Evolutionary conservation across 2,888 invertebrate species (phyloP).

Genomic region (Orthonychiurus folsomi): DNA sequence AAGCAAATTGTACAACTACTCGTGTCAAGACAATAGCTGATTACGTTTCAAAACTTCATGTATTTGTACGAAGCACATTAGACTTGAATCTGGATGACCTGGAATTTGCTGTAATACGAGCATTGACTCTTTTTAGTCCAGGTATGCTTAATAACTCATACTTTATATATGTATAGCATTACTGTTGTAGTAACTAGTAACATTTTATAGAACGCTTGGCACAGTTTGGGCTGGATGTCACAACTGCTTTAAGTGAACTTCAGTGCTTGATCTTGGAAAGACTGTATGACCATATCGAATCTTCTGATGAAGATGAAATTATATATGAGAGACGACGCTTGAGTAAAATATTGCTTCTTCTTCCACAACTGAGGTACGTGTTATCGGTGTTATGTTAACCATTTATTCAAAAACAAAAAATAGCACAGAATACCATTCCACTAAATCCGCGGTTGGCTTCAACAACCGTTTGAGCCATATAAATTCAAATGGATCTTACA

Average conservation of each 20-base stretch:
- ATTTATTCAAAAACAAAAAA: no score
- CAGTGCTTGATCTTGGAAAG: conserved; percentile 27
- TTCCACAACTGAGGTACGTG: conserved; percentile 32
- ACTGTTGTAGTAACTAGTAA: not conserved
- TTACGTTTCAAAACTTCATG: conserved; percentile 30
- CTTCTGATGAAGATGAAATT: not conserved
- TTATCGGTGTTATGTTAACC: no score
- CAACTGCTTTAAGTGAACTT: conserved; percentile 22
- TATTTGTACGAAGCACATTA: conserved; percentile 29
- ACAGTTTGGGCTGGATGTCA: conserved; percentile 18
- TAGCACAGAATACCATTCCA: no score
- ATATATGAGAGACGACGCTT: not conserved
- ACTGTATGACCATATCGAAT: conserved; percentile 27
- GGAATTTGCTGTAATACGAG: conserved; percentile 80
- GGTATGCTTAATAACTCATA: no score
- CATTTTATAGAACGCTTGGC: conserved; percentile 47
- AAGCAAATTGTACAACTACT: conserved; percentile 28
- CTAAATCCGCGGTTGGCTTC: no score
- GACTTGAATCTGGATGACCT: conserved; percentile 55
- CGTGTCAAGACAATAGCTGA: conserved; percentile 24
- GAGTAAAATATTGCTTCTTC: conserved; percentile 26
- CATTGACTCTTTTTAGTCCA: conserved; percentile 71
- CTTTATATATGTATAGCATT: no score
- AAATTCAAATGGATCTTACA: no score
- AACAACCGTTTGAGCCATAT: no score